Base-by-base conservation (phyloP, 2,797 vertebrate species). In the Anas georgica region DNA sequence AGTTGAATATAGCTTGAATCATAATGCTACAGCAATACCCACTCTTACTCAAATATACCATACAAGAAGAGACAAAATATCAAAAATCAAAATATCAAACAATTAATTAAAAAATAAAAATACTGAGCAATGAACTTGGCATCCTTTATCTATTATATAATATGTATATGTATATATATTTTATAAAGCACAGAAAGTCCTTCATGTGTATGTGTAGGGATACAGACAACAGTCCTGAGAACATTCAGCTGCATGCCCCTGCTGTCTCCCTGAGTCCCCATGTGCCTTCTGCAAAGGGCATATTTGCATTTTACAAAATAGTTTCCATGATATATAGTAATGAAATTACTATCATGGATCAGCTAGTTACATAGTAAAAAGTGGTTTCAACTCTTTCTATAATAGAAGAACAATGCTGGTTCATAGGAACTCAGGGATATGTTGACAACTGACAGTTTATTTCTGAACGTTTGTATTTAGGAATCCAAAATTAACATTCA, bases 211-310 rank as follows among this genome's bases (percentile, higher is more conserved):
- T 68, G 5, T 31, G 18, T 22, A 70, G 7, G 31, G 16, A 25
- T 83, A 83, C 66, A 79, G 26, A n/a, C 3, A 16, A 63, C 29
- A 48, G 12, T 33, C 35, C 28, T 79, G n/a, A 77, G 31, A 48
- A 45, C 10, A 41, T 11, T 15, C 6, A 85, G 8, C 26, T 76
- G 84, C 29, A 63, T 0, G 3, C 0, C 0, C 7, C 21, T n/a
- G 15, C 6, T 73, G 9, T 73, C 21, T 63, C 45, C 22, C 18
- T 18, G 37, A 20, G 29, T 85, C 12, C 7, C 15, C n/a, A n/a
- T n/a, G n/a, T n/a, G n/a, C n/a, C n/a, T 8, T 75, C 54, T 79
- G 46, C 31, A 83, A 25, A 76, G 29, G 10, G 7, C 39, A 10
- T 9, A 56, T 62, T 45, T 76, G 28, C 50, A 37, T 16, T 79